Conservation (phyloP, 2,797 vertebrate species). For the Phalanger gymnotis region DNA sequence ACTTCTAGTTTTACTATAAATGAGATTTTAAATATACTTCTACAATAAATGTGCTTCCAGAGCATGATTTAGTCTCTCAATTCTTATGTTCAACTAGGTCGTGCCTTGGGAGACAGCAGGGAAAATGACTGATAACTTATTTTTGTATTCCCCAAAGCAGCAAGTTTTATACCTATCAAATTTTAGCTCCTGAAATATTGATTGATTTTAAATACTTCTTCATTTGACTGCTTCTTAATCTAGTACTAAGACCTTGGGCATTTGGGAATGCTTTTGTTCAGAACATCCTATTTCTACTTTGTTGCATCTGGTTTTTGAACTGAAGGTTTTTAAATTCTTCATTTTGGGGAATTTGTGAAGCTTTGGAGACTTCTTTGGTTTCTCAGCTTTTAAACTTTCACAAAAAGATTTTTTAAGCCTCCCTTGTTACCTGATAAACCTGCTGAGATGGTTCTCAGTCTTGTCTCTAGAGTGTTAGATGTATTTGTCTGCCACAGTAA, state of each 20-base stretch:
- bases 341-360: not conserved
- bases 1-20: not conserved
- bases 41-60: not conserved
- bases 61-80: not conserved
- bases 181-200: not conserved
- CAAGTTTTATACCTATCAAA: not conserved
- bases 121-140: not conserved
- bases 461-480: not conserved
- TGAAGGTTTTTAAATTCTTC: not conserved
- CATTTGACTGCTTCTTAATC: not conserved
- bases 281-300: not conserved
- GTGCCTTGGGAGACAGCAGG: not conserved
- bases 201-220: not conserved
- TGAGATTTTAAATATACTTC: not conserved
- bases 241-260: not conserved
- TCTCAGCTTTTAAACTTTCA: not conserved
- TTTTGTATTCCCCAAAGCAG: not conserved
- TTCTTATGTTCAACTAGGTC: not conserved
- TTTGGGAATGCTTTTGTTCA: not conserved
- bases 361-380: not conserved
- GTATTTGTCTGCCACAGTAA: not conserved
- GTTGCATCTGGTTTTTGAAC: not conserved
- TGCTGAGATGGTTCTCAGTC: not conserved
- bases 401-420: not conserved
- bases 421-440: not conserved